Conservation (phyloP, 2,113 vertebrate species). For the Lepisosteus oculatus region DNA sequence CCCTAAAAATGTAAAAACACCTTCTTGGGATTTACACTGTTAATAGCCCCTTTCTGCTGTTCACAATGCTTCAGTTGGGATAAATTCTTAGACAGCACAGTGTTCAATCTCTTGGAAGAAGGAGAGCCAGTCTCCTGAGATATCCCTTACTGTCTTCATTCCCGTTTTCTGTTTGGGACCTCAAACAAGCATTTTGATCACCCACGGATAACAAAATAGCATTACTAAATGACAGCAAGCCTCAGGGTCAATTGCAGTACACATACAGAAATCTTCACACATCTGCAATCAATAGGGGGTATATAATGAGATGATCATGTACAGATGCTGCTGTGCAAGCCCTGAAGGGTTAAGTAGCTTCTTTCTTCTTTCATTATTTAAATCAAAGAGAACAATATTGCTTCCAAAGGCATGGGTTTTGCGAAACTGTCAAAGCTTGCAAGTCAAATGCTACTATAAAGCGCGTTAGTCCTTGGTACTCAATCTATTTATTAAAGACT, state of each 20-base stretch:
- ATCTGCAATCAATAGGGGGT: constrained; percentile 6
- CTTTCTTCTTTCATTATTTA: background rate
- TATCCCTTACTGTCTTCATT: background rate
- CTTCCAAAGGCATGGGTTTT: constrained; percentile 1
- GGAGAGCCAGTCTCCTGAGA: background rate
- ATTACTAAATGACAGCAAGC: background rate
- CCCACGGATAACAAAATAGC: background rate
- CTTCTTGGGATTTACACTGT: too few relatives aligned
- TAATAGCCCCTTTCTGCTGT: too few relatives aligned
- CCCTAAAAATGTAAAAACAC: too few relatives aligned
- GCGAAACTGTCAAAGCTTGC: background rate
- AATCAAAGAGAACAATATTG: background rate
- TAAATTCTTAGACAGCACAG: background rate
- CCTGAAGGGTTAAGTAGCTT: background rate
- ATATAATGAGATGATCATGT: background rate
- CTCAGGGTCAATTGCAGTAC: constrained; percentile 13
- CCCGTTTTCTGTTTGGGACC: background rate
- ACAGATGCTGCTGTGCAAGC: background rate
- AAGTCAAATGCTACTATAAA: background rate
- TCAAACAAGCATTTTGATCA: background rate
- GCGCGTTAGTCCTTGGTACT: background rate
- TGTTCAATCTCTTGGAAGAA: background rate
- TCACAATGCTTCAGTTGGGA: background rate
- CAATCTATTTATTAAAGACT: background rate
- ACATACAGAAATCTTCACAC: constrained; percentile 1